These are phyloP conservation scores for Allygus modestus DNA, from an alignment of 2,888 invertebrate genomes.

Conservation along the genomic window DNA sequence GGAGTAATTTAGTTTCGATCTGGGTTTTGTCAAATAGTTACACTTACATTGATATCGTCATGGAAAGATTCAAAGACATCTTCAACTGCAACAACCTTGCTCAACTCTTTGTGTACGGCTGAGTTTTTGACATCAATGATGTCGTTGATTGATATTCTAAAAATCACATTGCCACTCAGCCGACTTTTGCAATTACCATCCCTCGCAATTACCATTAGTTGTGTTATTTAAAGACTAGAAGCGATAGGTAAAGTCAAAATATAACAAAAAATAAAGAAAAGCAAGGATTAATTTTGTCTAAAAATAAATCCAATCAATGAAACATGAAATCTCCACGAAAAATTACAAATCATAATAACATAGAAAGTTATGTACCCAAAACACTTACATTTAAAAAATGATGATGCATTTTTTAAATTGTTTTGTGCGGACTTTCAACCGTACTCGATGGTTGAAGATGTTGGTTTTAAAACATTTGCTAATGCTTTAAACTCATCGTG, in stretches of 20 bases:
- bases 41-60: conserved; percentile 13
- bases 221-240: no score
- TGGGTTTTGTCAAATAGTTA: neutral
- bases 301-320: no score
- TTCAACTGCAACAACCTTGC: neutral
- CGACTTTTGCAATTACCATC: conserved; percentile 5
- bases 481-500: neutral
- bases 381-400: neutral
- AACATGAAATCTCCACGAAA: no score
- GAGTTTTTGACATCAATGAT: conserved; percentile 14
- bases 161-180: conserved; percentile 13
- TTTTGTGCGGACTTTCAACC: neutral
- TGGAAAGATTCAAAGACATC: conserved; percentile 24
- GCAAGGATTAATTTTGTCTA: no score
- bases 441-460: neutral
- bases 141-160: neutral
- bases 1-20: conserved; percentile 60
- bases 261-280: no score
- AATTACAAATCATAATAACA: no score
- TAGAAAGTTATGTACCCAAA: no score
- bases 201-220: no score
- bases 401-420: neutral
- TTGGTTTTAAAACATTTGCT: neutral
- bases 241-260: no score
- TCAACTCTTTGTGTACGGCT: neutral